A percentile compares a stretch with the other conserved stretches of the same genome.
These are phyloP conservation scores for Sebastes variabilis DNA, from an alignment of 2,797 vertebrate genomes.

Conservation along the genomic window DNA sequence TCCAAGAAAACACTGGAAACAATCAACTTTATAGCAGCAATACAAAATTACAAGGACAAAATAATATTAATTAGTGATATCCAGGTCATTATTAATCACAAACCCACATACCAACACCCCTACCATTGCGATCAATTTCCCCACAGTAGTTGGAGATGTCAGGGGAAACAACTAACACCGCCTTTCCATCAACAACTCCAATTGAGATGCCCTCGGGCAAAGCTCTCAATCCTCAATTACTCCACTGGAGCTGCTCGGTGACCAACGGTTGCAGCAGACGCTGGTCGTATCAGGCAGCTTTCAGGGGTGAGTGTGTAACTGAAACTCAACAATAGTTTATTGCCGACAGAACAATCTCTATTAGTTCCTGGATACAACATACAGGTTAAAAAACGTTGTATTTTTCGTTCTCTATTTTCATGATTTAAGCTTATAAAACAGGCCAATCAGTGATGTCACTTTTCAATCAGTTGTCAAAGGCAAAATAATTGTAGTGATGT, in stretches of 20 bases:
- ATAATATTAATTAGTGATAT: background rate
- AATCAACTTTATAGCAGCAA: background rate
- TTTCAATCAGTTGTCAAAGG: background rate
- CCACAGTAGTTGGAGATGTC: conserved; percentile 18
- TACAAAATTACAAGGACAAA: background rate
- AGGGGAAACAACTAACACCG: conserved; percentile 35
- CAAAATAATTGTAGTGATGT: no score
- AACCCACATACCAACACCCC: background rate
- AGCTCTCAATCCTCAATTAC: conserved; percentile 60
- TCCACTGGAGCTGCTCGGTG: conserved; percentile 33
- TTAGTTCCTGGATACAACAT: background rate
- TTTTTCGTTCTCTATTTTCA: background rate
- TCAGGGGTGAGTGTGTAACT: background rate
- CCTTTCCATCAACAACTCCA: conserved; percentile 52
- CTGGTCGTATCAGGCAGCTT: conserved; percentile 10
- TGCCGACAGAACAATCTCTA: background rate
- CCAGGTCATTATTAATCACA: background rate
- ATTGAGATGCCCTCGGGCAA: conserved; percentile 53
- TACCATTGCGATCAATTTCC: conserved; percentile 14
- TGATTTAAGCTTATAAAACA: background rate
- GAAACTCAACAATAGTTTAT: background rate
- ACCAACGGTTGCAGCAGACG: background rate
- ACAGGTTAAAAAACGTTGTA: background rate
- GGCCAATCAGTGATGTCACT: background rate
- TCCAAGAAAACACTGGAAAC: background rate